Evolutionary conservation across 2,888 invertebrate genomes (phyloP), one percentile per base, ranked within the genome.

Genomic region (Zaprionus obscuricornis): DNA sequence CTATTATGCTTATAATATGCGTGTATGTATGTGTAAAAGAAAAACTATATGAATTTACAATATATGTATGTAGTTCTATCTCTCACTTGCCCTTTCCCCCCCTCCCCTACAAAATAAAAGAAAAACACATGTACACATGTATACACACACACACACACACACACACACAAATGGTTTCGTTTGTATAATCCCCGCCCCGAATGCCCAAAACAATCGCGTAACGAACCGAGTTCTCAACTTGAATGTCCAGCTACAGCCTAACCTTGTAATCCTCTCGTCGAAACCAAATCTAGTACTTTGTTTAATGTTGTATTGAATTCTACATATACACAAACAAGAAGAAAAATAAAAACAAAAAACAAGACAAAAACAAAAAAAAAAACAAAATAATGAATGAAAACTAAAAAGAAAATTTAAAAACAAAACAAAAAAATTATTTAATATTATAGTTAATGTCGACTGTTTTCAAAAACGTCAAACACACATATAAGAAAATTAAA

Each of bases 221-320:
- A 56, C 33, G 45, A 27, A 49, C 17, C 43, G 49, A 70, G 57
- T 59, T 55, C 51, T 52, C 11, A 63, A 71, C 66, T 59, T 59
- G 50, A 67, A 70, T 70, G 64, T 70, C 58, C 70, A 69, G 66
- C 60, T 56, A 50, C 10, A 60, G 60, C 55, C 52, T 13, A 40
- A 34, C 20, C 20, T 51, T 26, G 7, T 10, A 51, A 24, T 14
- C 37, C 40, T 31, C 46, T 56, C 43, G 31, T 47, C 54, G 34
- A 66, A 68, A 51, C 58, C 66, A 60, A 3, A 54, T 57, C 36
- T 72, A 66, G 73, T 75, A 73, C 71, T 78, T 71, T 81, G 78
- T 79, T 79, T 56, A 75, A 79, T 81, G 78, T 79, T 79, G 78
- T 78, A 81, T 58, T 57, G 60, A 78, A 81, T 74, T 74, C 49